phyloP scores from a whole-genome alignment of 2,113 vertebrate species.

The Melanocharis versteri region DNA sequence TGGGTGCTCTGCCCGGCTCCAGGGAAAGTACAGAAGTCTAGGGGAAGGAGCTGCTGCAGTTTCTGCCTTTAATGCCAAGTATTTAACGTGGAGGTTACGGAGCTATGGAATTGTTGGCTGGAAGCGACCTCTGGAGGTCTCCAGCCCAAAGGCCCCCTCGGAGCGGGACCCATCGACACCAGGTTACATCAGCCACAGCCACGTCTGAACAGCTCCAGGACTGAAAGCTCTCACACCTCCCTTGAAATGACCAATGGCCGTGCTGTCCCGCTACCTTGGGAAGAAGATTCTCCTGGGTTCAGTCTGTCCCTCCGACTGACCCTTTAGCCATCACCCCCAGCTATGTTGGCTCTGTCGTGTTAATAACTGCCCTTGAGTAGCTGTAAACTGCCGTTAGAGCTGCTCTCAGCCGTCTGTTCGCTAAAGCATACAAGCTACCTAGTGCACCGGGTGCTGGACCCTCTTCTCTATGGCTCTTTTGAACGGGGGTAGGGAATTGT shows the following conservation, averaged over 20 bases:
- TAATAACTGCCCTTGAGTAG: not conserved
- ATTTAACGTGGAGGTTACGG: not conserved
- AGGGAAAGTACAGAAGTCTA: no score
- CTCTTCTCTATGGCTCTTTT: not conserved
- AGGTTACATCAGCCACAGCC: not conserved
- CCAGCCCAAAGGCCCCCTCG: not conserved
- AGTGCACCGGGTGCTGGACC: not conserved
- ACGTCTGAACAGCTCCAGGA: not conserved
- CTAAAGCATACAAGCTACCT: not conserved
- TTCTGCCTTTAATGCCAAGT: not conserved
- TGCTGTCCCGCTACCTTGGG: not conserved
- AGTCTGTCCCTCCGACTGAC: not conserved
- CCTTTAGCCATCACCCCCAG: not conserved
- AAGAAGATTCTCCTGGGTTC: not conserved
- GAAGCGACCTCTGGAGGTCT: slow-evolving; percentile 63
- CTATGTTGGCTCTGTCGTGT: not conserved
- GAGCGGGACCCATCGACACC: not conserved
- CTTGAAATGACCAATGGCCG: not conserved
- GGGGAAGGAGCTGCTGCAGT: not conserved
- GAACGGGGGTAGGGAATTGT: not conserved
- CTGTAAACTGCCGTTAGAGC: not conserved
- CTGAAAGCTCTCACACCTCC: no score
- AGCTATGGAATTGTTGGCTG: slow-evolving; percentile 5
- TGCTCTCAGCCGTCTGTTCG: not conserved
- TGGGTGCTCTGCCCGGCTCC: not conserved